Evolutionary conservation across 2,888 invertebrate species (phyloP).

Genomic region (Achlya flavicornis): DNA sequence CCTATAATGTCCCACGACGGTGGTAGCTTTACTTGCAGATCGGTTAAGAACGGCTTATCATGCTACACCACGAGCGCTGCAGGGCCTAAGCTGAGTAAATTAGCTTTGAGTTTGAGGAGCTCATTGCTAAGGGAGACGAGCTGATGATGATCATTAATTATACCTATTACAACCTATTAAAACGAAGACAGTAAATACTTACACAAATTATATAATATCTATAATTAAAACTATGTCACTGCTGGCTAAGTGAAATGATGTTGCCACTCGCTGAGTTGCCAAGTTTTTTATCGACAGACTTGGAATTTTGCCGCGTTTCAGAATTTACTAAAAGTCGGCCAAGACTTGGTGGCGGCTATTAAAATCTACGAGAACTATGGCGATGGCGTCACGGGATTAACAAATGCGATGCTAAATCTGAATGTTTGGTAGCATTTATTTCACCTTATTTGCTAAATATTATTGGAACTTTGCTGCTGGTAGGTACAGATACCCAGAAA

Average conservation of each 20-base stretch:
- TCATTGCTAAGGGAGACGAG: too few species aligned
- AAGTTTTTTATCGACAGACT: neutral
- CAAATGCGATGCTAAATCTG: neutral
- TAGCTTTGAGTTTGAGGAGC: too few species aligned
- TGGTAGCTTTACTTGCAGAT: too few species aligned
- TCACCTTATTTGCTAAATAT: neutral
- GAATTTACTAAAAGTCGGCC: conserved; percentile 11
- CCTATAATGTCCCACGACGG: too few species aligned
- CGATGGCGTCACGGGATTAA: neutral
- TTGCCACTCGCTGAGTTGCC: neutral
- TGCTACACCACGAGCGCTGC: too few species aligned
- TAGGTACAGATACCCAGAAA: too few species aligned
- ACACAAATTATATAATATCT: neutral
- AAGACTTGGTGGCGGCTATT: conserved; percentile 14
- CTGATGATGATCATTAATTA: too few species aligned
- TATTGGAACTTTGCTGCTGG: too few species aligned
- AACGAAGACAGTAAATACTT: too few species aligned
- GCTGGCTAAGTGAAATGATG: neutral
- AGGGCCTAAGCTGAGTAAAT: too few species aligned
- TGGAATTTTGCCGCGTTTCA: conserved; percentile 7
- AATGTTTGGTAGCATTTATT: neutral
- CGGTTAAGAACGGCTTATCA: too few species aligned
- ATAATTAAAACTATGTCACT: conserved; percentile 7
- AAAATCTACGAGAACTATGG: neutral
- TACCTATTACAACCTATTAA: too few species aligned